These are phyloP conservation scores for Rhyacophila brunnea DNA, from an alignment of 1,140 invertebrate genomes.

Conservation along the genomic window DNA sequence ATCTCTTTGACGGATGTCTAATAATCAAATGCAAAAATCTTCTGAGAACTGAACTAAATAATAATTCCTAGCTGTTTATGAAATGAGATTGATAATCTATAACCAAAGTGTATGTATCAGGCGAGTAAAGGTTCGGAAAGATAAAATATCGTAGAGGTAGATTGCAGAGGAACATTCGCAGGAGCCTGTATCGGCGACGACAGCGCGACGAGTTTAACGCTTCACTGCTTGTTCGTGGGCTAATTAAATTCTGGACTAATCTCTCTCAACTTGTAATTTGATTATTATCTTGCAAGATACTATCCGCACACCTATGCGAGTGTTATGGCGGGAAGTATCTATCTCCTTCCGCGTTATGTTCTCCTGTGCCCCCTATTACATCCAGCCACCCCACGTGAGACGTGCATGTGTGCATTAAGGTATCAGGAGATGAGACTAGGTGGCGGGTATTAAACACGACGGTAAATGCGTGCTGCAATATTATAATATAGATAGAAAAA, in stretches of 20 bases:
- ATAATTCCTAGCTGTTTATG: too few species aligned
- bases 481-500: neutral
- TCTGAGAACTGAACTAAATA: too few species aligned
- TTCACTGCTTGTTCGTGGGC: conserved; percentile 34
- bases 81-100: conserved; percentile 31
- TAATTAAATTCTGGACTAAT: conserved; percentile 38
- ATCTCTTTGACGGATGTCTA: too few species aligned
- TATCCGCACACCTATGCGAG: conserved; percentile 29
- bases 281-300: conserved; percentile 35
- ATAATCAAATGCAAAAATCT: too few species aligned
- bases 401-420: neutral
- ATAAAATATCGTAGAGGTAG: conserved; percentile 11
- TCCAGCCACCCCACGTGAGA: neutral
- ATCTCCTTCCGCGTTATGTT: conserved; percentile 13
- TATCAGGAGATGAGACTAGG: conserved; percentile 3
- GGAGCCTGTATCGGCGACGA: conserved; percentile 12
- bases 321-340: conserved; percentile 15
- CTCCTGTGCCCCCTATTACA: conserved; percentile 2
- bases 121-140: conserved; percentile 15
- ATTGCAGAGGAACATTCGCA: conserved; percentile 8
- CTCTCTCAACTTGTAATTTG: conserved; percentile 37
- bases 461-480: conserved; percentile 10
- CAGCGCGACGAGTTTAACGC: conserved; percentile 34
- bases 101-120: conserved; percentile 21
- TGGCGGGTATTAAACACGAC: conserved; percentile 3